A percentile compares a stretch with the other conserved stretches of the same genome.
These are phyloP conservation scores for Phenganax marumi DNA, from an alignment of 92 coral and sea anemone genomes.

Conservation along the genomic window DNA sequence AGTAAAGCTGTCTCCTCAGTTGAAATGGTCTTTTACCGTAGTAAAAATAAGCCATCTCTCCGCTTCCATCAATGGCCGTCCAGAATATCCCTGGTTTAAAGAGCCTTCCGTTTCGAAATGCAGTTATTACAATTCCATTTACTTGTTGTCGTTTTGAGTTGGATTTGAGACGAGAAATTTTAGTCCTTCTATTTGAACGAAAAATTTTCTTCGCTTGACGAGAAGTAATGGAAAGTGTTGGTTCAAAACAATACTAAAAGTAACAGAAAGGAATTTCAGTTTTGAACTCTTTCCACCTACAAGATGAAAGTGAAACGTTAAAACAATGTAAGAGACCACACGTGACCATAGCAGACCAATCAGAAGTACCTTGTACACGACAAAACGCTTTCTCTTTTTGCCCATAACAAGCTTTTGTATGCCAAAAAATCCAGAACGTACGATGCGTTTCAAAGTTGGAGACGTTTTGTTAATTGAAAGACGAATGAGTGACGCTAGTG, in stretches of 20 bases:
- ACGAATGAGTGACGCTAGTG: not conserved
- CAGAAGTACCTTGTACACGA: not conserved
- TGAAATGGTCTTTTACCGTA: not conserved
- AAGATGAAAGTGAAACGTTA: too few relatives aligned
- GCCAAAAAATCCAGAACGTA: slow-evolving; percentile 6
- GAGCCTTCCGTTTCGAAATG: not conserved
- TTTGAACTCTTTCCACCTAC: too few relatives aligned
- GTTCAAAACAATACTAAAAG: slow-evolving; percentile 21
- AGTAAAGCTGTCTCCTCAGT: too few relatives aligned
- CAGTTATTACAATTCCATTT: not conserved
- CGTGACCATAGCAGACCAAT: too few relatives aligned
- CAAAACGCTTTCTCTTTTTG: not conserved
- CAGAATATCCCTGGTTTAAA: slow-evolving; percentile 7
- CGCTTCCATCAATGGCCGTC: not conserved
- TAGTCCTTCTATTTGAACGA: not conserved
- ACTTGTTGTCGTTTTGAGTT: not conserved
- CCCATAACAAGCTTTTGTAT: not conserved
- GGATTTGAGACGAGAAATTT: not conserved
- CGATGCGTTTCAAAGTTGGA: not conserved
- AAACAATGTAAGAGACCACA: too few relatives aligned
- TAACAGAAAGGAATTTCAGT: not conserved
- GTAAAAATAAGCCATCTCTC: not conserved
- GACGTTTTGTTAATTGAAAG: not conserved
- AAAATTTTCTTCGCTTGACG: slow-evolving; percentile 3
- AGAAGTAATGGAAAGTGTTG: not conserved